Percentiles rank a stretch among this genome's conserved stretches.
Conservation (phyloP, 2,113 vertebrate genomes). For the Upupa epops region DNA sequence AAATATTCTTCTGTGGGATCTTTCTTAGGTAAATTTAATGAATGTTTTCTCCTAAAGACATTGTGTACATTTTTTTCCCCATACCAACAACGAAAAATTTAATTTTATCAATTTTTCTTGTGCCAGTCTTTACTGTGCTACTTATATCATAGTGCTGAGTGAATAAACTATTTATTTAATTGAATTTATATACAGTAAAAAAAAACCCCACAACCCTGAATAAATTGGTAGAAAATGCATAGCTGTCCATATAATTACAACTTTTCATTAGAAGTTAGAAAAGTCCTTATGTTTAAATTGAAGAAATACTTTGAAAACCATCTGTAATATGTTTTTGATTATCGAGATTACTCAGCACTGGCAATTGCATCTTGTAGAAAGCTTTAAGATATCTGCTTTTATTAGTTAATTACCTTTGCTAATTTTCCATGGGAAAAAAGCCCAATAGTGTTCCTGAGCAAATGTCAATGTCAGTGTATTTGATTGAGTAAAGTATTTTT, state of each 20-base stretch:
- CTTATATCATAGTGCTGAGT: not conserved
- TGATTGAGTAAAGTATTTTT: not conserved
- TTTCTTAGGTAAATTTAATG: not conserved
- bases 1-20: not conserved
- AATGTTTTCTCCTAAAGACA: not conserved
- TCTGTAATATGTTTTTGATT: not conserved
- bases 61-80: not conserved
- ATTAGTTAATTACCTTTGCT: not conserved
- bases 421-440: not conserved
- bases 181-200: not conserved
- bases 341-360: not conserved
- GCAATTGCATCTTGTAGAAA: slow-evolving; percentile 10
- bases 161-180: not conserved
- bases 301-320: not conserved
- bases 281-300: not conserved
- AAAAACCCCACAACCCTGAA: not conserved
- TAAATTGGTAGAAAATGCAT: not conserved
- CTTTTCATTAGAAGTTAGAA: not conserved
- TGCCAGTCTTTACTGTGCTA: not conserved
- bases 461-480: not conserved
- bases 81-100: not conserved
- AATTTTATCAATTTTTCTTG: not conserved
- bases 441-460: not conserved
- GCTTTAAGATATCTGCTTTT: slow-evolving; percentile 8
- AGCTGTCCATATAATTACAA: not conserved